Evolutionary conservation across 92 coral and sea anemone species (phyloP).

Genomic region (Bergia puertoricense): DNA sequence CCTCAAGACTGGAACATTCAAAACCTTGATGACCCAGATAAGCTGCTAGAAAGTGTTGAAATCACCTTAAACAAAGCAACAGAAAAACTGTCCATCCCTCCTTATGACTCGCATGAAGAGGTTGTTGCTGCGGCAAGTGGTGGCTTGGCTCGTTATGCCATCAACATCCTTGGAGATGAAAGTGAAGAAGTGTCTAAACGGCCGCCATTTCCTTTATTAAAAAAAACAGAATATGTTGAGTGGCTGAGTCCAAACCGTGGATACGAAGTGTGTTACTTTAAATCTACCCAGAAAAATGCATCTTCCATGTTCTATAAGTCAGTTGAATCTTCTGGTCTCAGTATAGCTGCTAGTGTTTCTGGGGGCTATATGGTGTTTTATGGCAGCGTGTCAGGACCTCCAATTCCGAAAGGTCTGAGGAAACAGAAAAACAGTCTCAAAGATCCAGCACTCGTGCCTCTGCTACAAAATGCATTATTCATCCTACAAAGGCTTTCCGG

Average conservation of each 20-base stretch:
- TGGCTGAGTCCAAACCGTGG: conserved; percentile 22
- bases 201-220: conserved; percentile 29
- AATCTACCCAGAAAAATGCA: conserved; percentile 10
- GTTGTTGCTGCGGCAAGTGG: conserved; percentile 35
- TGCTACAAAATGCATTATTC: conserved; percentile 19
- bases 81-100: conserved; percentile 11
- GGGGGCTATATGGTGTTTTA: conserved; percentile 1
- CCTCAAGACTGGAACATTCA: background rate
- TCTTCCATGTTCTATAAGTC: conserved; percentile 9
- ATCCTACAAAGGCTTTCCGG: conserved; percentile 24
- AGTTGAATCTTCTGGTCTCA: conserved; percentile 38
- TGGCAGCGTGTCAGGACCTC: conserved; percentile 12
- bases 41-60: conserved; percentile 1
- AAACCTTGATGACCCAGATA: background rate
- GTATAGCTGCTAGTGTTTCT: conserved; percentile 26
- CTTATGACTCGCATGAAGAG: conserved; percentile 25
- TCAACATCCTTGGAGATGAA: background rate
- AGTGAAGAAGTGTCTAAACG: conserved; percentile 15
- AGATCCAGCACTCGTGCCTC: conserved; percentile 23
- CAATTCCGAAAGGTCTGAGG: conserved; percentile 1
- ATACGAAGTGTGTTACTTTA: conserved; percentile 7
- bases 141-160: conserved; percentile 12
- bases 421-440: background rate
- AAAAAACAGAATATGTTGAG: conserved; percentile 32
- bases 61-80: conserved; percentile 3